A percentile compares a stretch with the other conserved stretches of the same genome.
Evolutionary conservation across 2,888 invertebrate genomes (phyloP).

Genomic region (Acrocera orbiculus): DNA sequence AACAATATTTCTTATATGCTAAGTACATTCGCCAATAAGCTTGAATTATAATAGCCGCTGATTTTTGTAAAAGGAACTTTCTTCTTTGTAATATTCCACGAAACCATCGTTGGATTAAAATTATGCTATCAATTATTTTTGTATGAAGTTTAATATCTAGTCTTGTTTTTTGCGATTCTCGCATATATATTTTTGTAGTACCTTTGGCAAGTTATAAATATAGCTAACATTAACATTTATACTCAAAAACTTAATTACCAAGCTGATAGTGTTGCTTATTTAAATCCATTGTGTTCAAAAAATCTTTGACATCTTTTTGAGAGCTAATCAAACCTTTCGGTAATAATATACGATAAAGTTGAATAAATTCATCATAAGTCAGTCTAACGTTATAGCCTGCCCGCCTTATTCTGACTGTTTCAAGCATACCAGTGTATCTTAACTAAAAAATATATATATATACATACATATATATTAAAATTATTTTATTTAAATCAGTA

Average conservation of each 20-base stretch:
- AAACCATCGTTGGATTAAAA: constrained; percentile 83
- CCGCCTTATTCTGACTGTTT: constrained; percentile 85
- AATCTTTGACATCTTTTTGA: constrained; percentile 68
- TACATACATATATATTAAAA: not conserved
- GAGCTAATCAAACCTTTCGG: constrained; percentile 76
- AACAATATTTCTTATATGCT: constrained; percentile 36
- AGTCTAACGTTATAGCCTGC: constrained; percentile 90
- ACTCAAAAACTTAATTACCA: constrained; percentile 28
- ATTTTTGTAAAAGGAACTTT: constrained; percentile 54
- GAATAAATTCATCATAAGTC: constrained; percentile 87
- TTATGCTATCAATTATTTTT: constrained; percentile 83
- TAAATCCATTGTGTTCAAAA: constrained; percentile 64
- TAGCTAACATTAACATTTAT: not conserved
- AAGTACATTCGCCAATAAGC: constrained; percentile 48
- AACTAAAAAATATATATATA: constrained; percentile 36
- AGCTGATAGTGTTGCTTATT: constrained; percentile 84
- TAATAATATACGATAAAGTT: constrained; percentile 75
- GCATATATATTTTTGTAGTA: constrained; percentile 77
- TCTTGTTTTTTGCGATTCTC: constrained; percentile 85
- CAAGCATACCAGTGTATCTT: constrained; percentile 91
- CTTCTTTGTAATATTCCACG: constrained; percentile 61
- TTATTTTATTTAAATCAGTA: not conserved
- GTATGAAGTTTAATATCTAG: constrained; percentile 83
- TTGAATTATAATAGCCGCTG: constrained; percentile 62
- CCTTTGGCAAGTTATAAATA: constrained; percentile 33